Evolutionary conservation across 2,797 vertebrate species (phyloP), one percentile per base, ranked within the genome.

Genomic region (Schizothorax lantsangensis): DNA sequence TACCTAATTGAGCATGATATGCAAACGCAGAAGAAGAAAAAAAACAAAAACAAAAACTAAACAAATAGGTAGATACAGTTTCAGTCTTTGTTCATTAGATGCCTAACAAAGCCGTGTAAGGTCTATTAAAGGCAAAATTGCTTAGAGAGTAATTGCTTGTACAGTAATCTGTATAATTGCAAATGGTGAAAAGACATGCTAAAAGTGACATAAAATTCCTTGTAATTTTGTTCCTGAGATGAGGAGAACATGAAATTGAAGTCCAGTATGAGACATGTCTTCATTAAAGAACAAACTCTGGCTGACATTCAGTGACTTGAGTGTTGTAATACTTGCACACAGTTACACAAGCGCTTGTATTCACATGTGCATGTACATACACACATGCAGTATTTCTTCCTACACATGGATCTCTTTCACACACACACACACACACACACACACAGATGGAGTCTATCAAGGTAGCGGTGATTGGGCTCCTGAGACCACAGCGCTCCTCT

Each of bases 231-330:
- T 84, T 79, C 10, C 15, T 15, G 79, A 66, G 57, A 66, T 52
- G 15, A 62, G 30, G 54, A 73, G 52, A 45, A 66, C 30, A n/a
- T 40, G n/a, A 82, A 75, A 75, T 49, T 64, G 33, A 80, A 81
- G 36, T 74, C 33, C 23, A 64, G 30, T 33, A n/a, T 47, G 69
- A 73, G 45, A 52, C n/a, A 86, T 26, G 40, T 64, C 11, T 52
- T 81, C 36, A 75, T 81, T 81, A 74, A 86, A 66, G 23, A 43
- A 12, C 23, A 81, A 81, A 81, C 69, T 73, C n/a, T 26, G 30
- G 15, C 17, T 26, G 15, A 38, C 71, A 64, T 64, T 30, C 54
- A n/a, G 49, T 78, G 75, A 38, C 33, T 57, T 21, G n/a, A 54
- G 30, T 86, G n/a, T 73, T 0, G 84, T 52, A 86, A 81, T 74